phyloP scores from a whole-genome alignment of 2,888 invertebrate genomes.

The Strigamia transsilvanica region DNA sequence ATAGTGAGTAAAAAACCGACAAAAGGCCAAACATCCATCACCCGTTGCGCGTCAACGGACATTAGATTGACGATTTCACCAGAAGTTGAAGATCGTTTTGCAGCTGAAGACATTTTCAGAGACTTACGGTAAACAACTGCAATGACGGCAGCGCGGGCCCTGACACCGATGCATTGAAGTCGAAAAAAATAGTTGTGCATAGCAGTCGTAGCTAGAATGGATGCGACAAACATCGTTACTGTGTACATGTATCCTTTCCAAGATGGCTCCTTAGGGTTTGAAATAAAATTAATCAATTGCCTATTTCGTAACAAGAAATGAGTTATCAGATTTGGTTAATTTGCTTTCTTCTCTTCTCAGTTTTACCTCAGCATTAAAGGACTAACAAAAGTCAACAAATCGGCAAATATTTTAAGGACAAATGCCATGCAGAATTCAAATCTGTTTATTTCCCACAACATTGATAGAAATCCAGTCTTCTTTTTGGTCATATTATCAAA shows the following conservation, averaged over 20 bases:
- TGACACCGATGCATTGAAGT: constrained; percentile 65
- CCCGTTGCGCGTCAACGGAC: constrained; percentile 58
- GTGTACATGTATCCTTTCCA: constrained; percentile 67
- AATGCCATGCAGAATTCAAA: constrained; percentile 49
- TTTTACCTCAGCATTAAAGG: constrained; percentile 53
- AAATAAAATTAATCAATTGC: constrained; percentile 60
- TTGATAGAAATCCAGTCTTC: neutral
- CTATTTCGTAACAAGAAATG: neutral
- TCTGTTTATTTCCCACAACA: constrained; percentile 26
- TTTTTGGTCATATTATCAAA: neutral
- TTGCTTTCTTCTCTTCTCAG: neutral
- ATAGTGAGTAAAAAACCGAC: constrained; percentile 14
- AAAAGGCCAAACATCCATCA: constrained; percentile 50
- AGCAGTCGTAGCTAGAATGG: constrained; percentile 63
- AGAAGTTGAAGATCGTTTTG: constrained; percentile 73
- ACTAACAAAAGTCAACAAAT: constrained; percentile 49
- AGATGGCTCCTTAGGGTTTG: constrained; percentile 57
- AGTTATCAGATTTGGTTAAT: neutral
- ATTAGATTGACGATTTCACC: constrained; percentile 61
- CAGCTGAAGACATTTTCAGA: constrained; percentile 78
- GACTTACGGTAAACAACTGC: constrained; percentile 66
- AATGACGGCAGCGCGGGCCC: constrained; percentile 62
- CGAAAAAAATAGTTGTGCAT: constrained; percentile 65
- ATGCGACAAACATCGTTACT: constrained; percentile 63
- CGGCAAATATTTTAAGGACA: constrained; percentile 31